Percentiles rank a stretch among this genome's conserved stretches.
Conservation (phyloP, 2,888 invertebrate genomes). For the Blomia tropicalis region DNA sequence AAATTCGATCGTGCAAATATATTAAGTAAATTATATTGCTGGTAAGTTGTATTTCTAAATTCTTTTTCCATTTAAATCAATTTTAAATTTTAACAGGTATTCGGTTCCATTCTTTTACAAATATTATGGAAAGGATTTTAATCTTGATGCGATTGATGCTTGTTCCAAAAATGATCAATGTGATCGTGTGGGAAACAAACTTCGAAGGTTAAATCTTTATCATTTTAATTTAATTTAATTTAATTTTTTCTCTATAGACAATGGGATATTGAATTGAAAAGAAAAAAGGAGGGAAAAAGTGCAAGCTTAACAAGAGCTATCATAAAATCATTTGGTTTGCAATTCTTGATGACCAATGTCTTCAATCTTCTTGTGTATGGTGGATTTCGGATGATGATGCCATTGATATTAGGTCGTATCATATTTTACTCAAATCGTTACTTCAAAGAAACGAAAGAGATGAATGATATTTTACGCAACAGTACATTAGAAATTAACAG, state of each 20-base stretch:
- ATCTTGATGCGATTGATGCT: background rate
- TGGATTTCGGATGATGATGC: background rate
- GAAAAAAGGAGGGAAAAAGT: background rate
- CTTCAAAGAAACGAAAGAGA: background rate
- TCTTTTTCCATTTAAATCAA: too few relatives aligned
- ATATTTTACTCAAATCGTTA: conserved; percentile 16
- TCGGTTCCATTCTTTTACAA: background rate
- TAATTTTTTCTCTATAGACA: too few relatives aligned
- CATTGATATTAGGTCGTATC: background rate
- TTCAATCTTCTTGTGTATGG: background rate
- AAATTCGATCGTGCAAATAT: background rate
- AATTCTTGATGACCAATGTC: background rate
- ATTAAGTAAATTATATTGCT: background rate
- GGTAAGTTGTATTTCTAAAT: too few relatives aligned
- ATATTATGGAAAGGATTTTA: background rate
- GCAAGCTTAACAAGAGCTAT: background rate
- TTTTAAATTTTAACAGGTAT: background rate
- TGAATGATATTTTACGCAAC: too few relatives aligned
- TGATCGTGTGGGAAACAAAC: background rate
- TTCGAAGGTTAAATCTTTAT: background rate
- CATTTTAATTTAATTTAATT: background rate
- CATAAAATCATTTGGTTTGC: background rate
- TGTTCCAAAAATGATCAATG: background rate
- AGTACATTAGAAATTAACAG: too few relatives aligned
- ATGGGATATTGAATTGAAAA: background rate